Evolutionary conservation across 2,888 invertebrate genomes (phyloP).

Genomic region (Netelia fuscicornis): DNA sequence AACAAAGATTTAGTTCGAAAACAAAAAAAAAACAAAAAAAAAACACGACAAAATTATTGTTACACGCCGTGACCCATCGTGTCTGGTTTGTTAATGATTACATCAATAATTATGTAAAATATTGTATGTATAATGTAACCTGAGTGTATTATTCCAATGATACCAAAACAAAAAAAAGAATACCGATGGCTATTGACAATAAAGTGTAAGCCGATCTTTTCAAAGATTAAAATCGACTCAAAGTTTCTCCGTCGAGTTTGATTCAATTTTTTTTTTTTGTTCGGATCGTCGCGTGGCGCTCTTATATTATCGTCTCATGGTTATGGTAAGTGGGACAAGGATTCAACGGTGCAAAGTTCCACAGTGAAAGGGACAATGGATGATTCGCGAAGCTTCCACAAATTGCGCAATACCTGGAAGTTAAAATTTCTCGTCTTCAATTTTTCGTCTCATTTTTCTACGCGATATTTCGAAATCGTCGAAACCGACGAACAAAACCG

Average conservation of each 20-base stretch:
- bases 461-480: not conserved
- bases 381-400: not conserved
- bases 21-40: not conserved
- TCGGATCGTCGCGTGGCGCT: slow-evolving; percentile 40
- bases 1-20: slow-evolving; percentile 35
- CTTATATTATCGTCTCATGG: slow-evolving; percentile 36
- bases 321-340: slow-evolving; percentile 59
- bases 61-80: slow-evolving; percentile 77
- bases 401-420: not conserved
- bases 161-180: slow-evolving; percentile 72
- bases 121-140: slow-evolving; percentile 84
- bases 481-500: not conserved
- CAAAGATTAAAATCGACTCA: slow-evolving; percentile 71
- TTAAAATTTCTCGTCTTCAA: not conserved
- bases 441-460: not conserved
- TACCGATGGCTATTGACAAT: slow-evolving; percentile 83
- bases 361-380: slow-evolving; percentile 53
- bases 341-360: slow-evolving; percentile 48
- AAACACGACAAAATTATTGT: slow-evolving; percentile 76
- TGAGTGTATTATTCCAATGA: slow-evolving; percentile 83
- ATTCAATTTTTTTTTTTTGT: slow-evolving; percentile 21
- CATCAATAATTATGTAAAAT: slow-evolving; percentile 83
- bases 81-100: slow-evolving; percentile 83
- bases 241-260: slow-evolving; percentile 9
- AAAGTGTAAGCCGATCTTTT: slow-evolving; percentile 83